Evolutionary conservation across 2,113 vertebrate species (phyloP), one percentile per base, ranked within the genome.

Genomic region (Pyxicephalus adspersus): DNA sequence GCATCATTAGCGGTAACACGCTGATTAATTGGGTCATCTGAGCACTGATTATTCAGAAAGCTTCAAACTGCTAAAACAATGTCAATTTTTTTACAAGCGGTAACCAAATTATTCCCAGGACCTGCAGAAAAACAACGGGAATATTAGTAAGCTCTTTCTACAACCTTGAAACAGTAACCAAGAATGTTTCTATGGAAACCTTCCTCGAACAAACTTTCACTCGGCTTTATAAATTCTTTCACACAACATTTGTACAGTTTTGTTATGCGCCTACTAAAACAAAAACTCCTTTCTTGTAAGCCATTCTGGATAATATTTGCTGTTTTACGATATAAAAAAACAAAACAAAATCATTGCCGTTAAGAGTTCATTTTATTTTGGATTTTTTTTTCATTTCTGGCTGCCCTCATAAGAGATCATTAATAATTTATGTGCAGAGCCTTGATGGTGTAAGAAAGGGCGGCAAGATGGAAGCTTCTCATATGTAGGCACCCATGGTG

Each of bases 21-120:
- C 26, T 17, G 26, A 45, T 26, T 81, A 64, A 73, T 81, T 55
- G 65, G 52, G 71, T 81, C 67, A 3, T 55, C 45, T 26, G 17
- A 31, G 16, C 45, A 3, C 20, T 19, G 13, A 64, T 64, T 64
- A 26, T 29, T 51, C 50, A 7, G 7, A 31, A 64, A 68, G 58
- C 28, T 58, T 22, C 9, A 64, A 26, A 71, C 51, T 71, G 66
- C 67, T n/a, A 52, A 54, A 17, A 58, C 31, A 52, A 74, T 65
- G 68, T 81, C 79, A 81, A 73, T 64, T 65, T 81, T 73, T 52
- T 72, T 57, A 64, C 67, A 71, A 73, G 58, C 68, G 1, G 55
- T 22, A 80, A 80, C 67, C 0, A n/a, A 64, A 81, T 57, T 5
- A 57, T 68, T 73, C 79, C 57, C 38, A 63, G 67, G 78, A 80